Evolutionary conservation across 2,797 vertebrate genomes (phyloP).

Genomic region (Sciurus carolinensis): DNA sequence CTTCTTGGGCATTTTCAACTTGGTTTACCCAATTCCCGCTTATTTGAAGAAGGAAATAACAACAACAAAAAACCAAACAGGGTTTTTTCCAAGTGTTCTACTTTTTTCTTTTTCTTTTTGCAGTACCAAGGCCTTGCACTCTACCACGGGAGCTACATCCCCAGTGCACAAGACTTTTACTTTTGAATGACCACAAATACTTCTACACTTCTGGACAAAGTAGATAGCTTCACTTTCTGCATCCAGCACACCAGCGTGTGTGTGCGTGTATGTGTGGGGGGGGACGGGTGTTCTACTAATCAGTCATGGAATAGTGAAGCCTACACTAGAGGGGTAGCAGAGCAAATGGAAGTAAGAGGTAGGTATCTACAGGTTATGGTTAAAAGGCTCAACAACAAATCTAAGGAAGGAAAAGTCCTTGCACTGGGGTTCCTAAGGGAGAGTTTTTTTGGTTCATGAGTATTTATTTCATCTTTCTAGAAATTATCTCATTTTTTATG

Average conservation of each 20-base stretch:
- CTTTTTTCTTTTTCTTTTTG: not conserved
- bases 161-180: too few species aligned
- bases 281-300: not conserved
- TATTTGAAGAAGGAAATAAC: not conserved
- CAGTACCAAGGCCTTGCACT: too few species aligned
- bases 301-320: not conserved
- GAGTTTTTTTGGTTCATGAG: not conserved
- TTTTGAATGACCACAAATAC: not conserved
- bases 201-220: not conserved
- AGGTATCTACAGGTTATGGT: not conserved
- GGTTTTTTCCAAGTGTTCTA: not conserved
- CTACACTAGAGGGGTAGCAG: not conserved
- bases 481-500: not conserved
- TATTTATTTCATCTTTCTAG: not conserved
- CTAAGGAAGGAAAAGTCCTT: not conserved
- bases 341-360: not conserved
- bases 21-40: not conserved
- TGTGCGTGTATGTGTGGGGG: too few species aligned
- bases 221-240: not conserved
- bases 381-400: not conserved
- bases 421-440: not conserved
- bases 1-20: constrained; percentile 8
- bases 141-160: too few species aligned
- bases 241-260: not conserved
- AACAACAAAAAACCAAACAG: not conserved